phyloP scores from a whole-genome alignment of 2,888 invertebrate species.

The Chymomyza caudatula region DNA sequence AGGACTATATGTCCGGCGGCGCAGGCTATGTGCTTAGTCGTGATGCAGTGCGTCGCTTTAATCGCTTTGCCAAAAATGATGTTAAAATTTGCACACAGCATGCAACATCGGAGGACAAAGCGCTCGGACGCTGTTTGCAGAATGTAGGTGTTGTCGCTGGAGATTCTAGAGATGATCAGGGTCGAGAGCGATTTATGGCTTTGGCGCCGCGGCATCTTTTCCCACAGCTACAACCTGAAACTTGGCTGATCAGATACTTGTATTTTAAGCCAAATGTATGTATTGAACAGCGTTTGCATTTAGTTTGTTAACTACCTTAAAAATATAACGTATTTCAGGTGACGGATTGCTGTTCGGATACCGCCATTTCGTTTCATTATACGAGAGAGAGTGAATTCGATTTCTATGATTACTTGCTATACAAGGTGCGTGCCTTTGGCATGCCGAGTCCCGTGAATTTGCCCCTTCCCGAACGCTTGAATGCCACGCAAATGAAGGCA shows the following conservation, averaged over 20 bases:
- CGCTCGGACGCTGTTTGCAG: slow-evolving; percentile 86
- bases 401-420: slow-evolving; percentile 94
- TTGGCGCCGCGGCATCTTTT: slow-evolving; percentile 87
- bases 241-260: slow-evolving; percentile 97
- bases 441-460: slow-evolving; percentile 18
- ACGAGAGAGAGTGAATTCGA: slow-evolving; percentile 95
- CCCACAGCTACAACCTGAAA: slow-evolving; percentile 83
- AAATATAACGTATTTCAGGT: no score
- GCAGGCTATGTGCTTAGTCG: slow-evolving; percentile 95
- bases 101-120: slow-evolving; percentile 74
- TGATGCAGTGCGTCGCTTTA: slow-evolving; percentile 87
- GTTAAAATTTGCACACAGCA: no score
- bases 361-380: slow-evolving; percentile 97
- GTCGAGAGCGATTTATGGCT: slow-evolving; percentile 95
- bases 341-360: slow-evolving; percentile 92
- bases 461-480: slow-evolving; percentile 35
- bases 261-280: slow-evolving; percentile 88
- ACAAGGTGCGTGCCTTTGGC: slow-evolving; percentile 90
- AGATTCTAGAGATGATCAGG: slow-evolving; percentile 90
- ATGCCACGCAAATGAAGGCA: slow-evolving; percentile 47
- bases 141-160: slow-evolving; percentile 91
- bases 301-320: no score
- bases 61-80: slow-evolving; percentile 85
- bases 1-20: slow-evolving; percentile 95
- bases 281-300: no score